Conservation (phyloP, 2,888 invertebrate genomes). For the Colletes collaris region DNA sequence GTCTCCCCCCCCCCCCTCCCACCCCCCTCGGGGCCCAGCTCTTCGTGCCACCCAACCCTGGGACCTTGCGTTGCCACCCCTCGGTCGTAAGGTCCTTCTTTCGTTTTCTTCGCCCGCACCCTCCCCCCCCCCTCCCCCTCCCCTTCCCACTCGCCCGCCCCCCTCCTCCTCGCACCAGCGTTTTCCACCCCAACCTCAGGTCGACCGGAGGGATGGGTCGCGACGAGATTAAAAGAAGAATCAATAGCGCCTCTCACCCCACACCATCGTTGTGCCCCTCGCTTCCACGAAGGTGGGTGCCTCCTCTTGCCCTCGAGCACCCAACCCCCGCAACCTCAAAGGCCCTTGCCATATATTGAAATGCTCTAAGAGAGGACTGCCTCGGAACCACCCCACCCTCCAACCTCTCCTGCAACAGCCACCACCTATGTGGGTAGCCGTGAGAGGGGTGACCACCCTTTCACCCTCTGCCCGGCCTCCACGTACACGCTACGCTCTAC, state of each 20-base stretch:
- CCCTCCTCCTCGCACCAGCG: conserved; percentile 49
- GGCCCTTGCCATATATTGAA: conserved; percentile 82
- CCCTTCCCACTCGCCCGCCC: conserved; percentile 32
- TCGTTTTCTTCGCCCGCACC: conserved; percentile 68
- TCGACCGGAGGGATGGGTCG: conserved; percentile 76
- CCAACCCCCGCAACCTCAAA: conserved; percentile 78
- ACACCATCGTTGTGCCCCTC: conserved; percentile 63
- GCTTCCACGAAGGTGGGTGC: conserved; percentile 63
- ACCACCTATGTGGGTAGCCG: conserved; percentile 63
- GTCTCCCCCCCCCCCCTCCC: conserved; percentile 54
- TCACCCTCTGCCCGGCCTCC: conserved; percentile 61
- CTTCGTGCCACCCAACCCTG: conserved; percentile 57
- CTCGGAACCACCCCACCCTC: conserved; percentile 59
- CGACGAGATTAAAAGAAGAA: conserved; percentile 83
- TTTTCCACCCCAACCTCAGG: conserved; percentile 48
- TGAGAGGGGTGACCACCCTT: conserved; percentile 62
- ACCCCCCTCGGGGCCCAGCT: conserved; percentile 54
- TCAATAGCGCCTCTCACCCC: conserved; percentile 79
- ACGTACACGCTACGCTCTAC: conserved; percentile 63
- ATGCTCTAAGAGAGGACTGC: conserved; percentile 80
- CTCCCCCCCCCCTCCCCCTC: background rate
- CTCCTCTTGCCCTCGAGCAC: conserved; percentile 67
- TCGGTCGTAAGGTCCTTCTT: conserved; percentile 65
- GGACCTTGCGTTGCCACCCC: conserved; percentile 59
- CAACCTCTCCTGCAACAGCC: conserved; percentile 60